Evolutionary conservation across 2,888 invertebrate species (phyloP).

Genomic region (Therioaphis trifolii): DNA sequence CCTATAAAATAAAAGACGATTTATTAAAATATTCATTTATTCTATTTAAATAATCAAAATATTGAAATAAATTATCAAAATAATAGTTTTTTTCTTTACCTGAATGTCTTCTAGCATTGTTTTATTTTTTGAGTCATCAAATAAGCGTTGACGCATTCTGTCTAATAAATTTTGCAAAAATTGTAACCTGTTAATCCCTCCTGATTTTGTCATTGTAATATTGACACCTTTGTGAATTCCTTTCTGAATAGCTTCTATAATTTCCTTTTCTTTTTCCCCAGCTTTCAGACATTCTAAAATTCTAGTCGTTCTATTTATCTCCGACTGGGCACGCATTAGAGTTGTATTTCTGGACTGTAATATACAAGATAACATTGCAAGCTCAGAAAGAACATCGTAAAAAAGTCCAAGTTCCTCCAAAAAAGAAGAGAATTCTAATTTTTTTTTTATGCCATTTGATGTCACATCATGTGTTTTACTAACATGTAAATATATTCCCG

Average conservation of each 20-base stretch:
- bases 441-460: too few relatives aligned
- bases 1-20: neutral
- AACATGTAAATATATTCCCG: too few relatives aligned
- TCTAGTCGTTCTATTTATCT: too few relatives aligned
- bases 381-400: neutral
- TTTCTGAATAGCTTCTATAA: neutral
- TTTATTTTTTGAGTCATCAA: neutral
- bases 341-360: too few relatives aligned
- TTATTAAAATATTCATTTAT: neutral
- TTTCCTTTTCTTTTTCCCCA: slow-evolving; percentile 1
- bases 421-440: slow-evolving; percentile 24
- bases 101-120: neutral
- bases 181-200: slow-evolving; percentile 10
- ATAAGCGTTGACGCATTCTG: slow-evolving; percentile 17
- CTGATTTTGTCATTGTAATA: neutral
- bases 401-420: slow-evolving; percentile 24
- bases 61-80: neutral
- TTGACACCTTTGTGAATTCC: neutral
- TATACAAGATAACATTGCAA: too few relatives aligned
- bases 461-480: too few relatives aligned
- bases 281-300: neutral
- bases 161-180: slow-evolving; percentile 17
- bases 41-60: neutral
- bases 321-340: too few relatives aligned
- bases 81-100: neutral